A percentile compares a stretch with the other conserved stretches of the same genome.
Evolutionary conservation across 2,888 invertebrate species (phyloP).

Genomic region (Lithophane leautieri): DNA sequence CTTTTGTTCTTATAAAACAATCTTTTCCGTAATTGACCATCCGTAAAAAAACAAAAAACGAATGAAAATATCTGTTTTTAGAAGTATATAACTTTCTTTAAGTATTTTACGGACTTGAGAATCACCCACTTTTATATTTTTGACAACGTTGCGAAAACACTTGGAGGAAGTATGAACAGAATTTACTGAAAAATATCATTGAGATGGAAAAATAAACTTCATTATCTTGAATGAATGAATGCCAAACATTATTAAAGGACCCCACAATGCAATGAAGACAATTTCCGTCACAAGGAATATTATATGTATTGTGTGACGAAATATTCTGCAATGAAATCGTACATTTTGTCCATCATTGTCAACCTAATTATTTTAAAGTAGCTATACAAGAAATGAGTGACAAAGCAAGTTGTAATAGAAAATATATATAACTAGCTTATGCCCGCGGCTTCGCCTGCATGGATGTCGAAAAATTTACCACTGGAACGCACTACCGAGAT

Average conservation of each 20-base stretch:
- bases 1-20: background rate
- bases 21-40: conserved; percentile 15
- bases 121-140: conserved; percentile 21
- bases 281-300: conserved; percentile 3
- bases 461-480: too few relatives aligned
- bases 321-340: conserved; percentile 3
- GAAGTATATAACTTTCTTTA: conserved; percentile 1
- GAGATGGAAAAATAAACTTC: conserved; percentile 41
- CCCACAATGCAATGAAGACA: background rate
- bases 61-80: conserved; percentile 12
- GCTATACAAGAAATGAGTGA: background rate
- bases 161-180: conserved; percentile 22
- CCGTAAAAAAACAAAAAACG: conserved; percentile 5
- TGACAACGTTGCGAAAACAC: conserved; percentile 24
- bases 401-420: background rate
- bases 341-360: background rate
- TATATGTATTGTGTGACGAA: background rate
- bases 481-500: too few relatives aligned
- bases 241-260: conserved; percentile 29
- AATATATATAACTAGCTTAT: too few relatives aligned
- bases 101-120: conserved; percentile 31
- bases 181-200: conserved; percentile 32
- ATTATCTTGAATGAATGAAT: conserved; percentile 23
- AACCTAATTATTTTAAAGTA: background rate
- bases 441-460: too few relatives aligned